Evolutionary conservation across 2,888 invertebrate genomes (phyloP), one percentile per base, ranked within the genome.

Genomic region (Chaitophorus viminalis): DNA sequence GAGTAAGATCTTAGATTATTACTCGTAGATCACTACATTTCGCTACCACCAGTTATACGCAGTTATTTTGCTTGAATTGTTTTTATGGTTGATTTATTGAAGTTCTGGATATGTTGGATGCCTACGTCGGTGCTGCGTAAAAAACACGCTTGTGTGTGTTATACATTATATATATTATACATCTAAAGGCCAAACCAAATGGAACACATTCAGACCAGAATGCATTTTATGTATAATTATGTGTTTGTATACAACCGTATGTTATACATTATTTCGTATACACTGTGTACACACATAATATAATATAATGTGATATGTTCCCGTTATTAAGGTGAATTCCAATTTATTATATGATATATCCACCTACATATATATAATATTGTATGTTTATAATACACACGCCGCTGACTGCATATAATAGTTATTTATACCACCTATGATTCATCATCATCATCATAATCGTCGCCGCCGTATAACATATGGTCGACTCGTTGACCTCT

Each of bases 401-500:
- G 25, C 21, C 60, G 21, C 60, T 17, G 52, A 52, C 21, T 33
- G 18, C 31, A 6, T n/a, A 36, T 65, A 79, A 14, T n/a, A 36
- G 31, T 29, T 29, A 31, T 39, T 29, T 78, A 60, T 78, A 78
- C 36, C 36, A 65, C 65, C 29, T 65, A 18, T 65, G 65, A 79
- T 79, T 79, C 79, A 79, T 79, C 54, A 76, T 76, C 76, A 76
- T 81, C 46, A 46, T 36, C 54, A 65, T 65, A n/a, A n/a, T n/a
- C 77, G 18, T 31, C 78, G 25, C 25, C 70, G 8, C n/a, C 25
- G 31, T 9, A 39, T 1, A 84, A 75, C 83, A 84, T 84, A 84
- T 84, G 83, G 83, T 83, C 60, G 83, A 83, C 75, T 75, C 60
- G 83, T 76, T 75, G 83, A 84, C 83, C 83, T 84, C 83, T 76